Base-by-base conservation (phyloP, 2,888 invertebrate genomes). In the Aleiodes testaceus region DNA sequence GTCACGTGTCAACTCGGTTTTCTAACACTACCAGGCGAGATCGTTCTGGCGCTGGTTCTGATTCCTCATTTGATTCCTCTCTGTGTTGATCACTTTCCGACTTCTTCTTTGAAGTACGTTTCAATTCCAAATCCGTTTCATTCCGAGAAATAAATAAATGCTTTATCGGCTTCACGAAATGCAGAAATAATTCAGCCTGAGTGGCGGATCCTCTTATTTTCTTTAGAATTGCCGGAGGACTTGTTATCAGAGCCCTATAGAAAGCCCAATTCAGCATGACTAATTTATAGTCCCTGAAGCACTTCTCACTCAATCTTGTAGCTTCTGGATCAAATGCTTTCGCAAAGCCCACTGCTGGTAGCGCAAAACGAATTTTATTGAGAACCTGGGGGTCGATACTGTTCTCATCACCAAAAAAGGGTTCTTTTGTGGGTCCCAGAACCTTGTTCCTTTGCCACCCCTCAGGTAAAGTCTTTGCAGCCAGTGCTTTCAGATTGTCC, bases 251-350 rank as follows among this genome's bases (percentile, higher is more conserved):
- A 7, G 66, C 70, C 16, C 70, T 66, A 65, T 79, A 80, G 16
- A 81, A 70, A 9, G 75, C 72, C 81, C 80, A 81, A 7, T 73
- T 61, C 11, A 82, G 52, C 69, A 81, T 75, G 42, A 72, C 75
- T 0, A 77, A 22, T 69, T 80, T 81, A 16, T 74, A 75, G 59
- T 77, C 73, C 20, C 77, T 50, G 61, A 74, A 81, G 9, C 53
- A 67, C 47, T 70, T 74, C 50, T 81, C 79, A 5, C 70, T 81
- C 80, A 66, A 78, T 76, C 30, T 81, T 72, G 67, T 87, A 87
- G 69, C 74, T 4, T 70, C 66, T 20, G 79, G 79, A 3, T 73
- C 68, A 26, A 80, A 80, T 1, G 80, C 80, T 44, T 44, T 69
- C 9, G 70, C 76, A 26, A 81, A 45, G 11, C 67, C 78, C 0